Base-by-base conservation (phyloP, 2,113 vertebrate species). In the Oryzias curvinotus region DNA sequence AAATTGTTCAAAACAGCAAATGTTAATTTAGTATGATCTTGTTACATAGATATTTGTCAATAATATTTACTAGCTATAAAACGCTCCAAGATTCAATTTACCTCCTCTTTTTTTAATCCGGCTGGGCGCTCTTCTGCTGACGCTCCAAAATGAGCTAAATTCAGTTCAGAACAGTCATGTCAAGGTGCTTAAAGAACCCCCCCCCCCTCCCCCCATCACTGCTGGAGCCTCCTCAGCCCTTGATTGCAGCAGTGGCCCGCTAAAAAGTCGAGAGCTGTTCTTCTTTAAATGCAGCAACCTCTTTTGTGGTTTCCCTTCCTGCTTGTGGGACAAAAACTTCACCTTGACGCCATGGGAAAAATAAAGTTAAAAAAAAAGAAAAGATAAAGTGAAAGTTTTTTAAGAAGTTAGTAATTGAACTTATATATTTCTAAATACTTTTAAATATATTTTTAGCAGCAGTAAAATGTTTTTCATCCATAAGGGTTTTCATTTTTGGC, bases 141-240 rank as follows among this genome's bases (percentile, higher is more conserved):
- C 50, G 52, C 76, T 74, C 61, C 48, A 28, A 59, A 79, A 68
- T 15, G 17, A 68, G 72, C 57, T 52, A 58, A 85, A 82, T 76
- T 72, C 71, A 83, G 80, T 76, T 72, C 73, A 83, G 80, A 62
- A 80, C 71, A 80, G 78, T 83, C 64, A 26, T 62, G 75, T 80
- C 82, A 88, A 84, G 84, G 78, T 85, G 74, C 72, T 77, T 73
- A 19, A 3, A 72, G 43, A 74, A 62, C 16, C 57, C 82, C 76
- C 75, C 65, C 77, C 73, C 66, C 64, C 61, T 48, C 54, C 84
- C 78, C 73, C 65, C 75, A 69, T 68, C 64, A 63, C 51, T 60
- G 44, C 57, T 10, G 41, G 73, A 57, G 79, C 79, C 80, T 81
- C 70, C 75, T 75, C 45, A 26, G 70, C 50, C 23, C 49, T 62